Evolutionary conservation across 2,888 invertebrate genomes (phyloP), one percentile per base, ranked within the genome.

Genomic region (Heliconius ethilla): DNA sequence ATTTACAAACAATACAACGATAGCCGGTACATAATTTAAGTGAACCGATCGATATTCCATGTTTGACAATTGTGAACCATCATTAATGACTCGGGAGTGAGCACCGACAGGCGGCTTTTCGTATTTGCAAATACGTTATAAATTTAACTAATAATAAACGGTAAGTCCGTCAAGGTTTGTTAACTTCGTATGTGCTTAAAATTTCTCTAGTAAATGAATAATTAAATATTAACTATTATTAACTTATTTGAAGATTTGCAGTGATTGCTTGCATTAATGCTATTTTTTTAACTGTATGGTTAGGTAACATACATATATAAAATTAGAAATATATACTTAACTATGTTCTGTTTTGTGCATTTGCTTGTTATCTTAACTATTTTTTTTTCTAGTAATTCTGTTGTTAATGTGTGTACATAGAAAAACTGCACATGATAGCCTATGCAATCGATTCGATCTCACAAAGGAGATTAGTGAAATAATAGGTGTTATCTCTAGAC

Each of bases 11-110:
- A 77, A 67, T 77, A 77, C 25, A 33, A 22, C n/a, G 59, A 45
- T 37, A 66, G 77, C 55, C 18, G 37, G 22, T 77, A 62, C 25
- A 69, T 74, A 77, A 74, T 74, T 65, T 66, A 65, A 55, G n/a
- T 62, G 40, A 62, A 22, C 55, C 62, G 78, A 91, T 92, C 91
- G 91, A 91, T 91, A 87, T 77, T 76, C 81, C 83, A 83, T 86
- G 87, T 85, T 84, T 86, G 84, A 85, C 81, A 83, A 82, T 80
- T 75, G 83, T 84, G 25, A 77, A 78, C 81, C 83, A 83, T 82
- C 89, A 91, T 89, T 90, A 85, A 83, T 83, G 83, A 81, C 85
- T 82, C 81, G 82, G 82, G 79, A 80, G 84, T 85, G 86, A 84
- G 78, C 83, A 85, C 86, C 82, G 84, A 80, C 83, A 88, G 88